A percentile compares a stretch with the other conserved stretches of the same genome.
phyloP scores from a whole-genome alignment of 1,140 invertebrate genomes.

The honey bee (Apis mellifera) region DNA sequence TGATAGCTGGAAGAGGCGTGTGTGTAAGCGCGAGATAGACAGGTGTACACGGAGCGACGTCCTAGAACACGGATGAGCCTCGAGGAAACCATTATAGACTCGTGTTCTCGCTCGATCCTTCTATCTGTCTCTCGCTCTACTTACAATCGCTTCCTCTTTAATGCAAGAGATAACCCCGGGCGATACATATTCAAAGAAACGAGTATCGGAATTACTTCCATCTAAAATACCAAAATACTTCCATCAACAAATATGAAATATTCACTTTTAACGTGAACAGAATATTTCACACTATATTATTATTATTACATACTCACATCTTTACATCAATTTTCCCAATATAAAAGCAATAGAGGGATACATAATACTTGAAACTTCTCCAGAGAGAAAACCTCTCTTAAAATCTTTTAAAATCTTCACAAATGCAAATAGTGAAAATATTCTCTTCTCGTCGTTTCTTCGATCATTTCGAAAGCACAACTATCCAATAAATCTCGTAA shows the following conservation, averaged over 20 bases:
- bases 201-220: slow-evolving; percentile 45
- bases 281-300: no score
- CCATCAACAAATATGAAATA: no score
- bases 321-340: no score
- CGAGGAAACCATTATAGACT: slow-evolving; percentile 71
- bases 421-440: no score
- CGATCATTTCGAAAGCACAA: neutral
- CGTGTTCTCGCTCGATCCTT: slow-evolving; percentile 48
- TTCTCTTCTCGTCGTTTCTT: neutral
- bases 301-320: no score
- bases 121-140: slow-evolving; percentile 30
- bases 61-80: slow-evolving; percentile 60
- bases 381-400: no score
- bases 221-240: neutral
- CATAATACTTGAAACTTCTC: no score
- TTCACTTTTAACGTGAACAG: no score
- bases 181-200: slow-evolving; percentile 55
- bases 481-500: slow-evolving; percentile 3
- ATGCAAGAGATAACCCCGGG: slow-evolving; percentile 53
- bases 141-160: slow-evolving; percentile 35
- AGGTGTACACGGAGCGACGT: slow-evolving; percentile 54
- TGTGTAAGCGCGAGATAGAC: slow-evolving; percentile 45
- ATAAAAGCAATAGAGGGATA: no score
- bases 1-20: neutral
- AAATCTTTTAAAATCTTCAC: no score